phyloP scores from a whole-genome alignment of 2,888 invertebrate genomes.

The Papilio protenor region DNA sequence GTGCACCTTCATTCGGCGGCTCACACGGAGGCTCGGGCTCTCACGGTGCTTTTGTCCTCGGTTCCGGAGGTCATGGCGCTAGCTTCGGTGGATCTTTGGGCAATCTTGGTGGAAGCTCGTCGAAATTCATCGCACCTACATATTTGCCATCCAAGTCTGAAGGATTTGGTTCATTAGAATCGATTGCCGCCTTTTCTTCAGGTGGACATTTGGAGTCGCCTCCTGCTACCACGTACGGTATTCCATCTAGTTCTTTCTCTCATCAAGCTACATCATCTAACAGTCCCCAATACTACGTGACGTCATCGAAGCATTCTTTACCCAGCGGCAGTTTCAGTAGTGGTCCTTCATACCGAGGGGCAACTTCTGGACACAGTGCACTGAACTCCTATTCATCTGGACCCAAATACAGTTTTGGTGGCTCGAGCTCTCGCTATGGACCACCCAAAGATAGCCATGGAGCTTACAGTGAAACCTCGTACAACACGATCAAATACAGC shows the following conservation, averaged over 20 bases:
- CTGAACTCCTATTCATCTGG: constrained; percentile 66
- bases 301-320: constrained; percentile 64
- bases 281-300: constrained; percentile 68
- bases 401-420: constrained; percentile 70
- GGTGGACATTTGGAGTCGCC: constrained; percentile 67
- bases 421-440: constrained; percentile 65
- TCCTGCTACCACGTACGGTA: constrained; percentile 68
- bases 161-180: constrained; percentile 62
- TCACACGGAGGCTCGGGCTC: constrained; percentile 53
- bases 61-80: constrained; percentile 61
- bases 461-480: constrained; percentile 73
- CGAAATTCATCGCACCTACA: constrained; percentile 65
- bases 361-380: constrained; percentile 64
- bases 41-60: constrained; percentile 56
- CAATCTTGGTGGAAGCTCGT: constrained; percentile 63
- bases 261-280: constrained; percentile 63
- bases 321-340: constrained; percentile 64
- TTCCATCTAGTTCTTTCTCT: constrained; percentile 64
- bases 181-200: constrained; percentile 66
- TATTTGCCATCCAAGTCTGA: constrained; percentile 68
- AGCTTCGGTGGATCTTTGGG: constrained; percentile 64
- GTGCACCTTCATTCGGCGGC: constrained; percentile 62
- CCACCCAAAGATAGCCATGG: constrained; percentile 71
- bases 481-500: constrained; percentile 82
- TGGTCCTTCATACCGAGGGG: constrained; percentile 67